phyloP scores from a whole-genome alignment of 2,797 vertebrate genomes.

The Microctenopoma stevenorrisi region DNA sequence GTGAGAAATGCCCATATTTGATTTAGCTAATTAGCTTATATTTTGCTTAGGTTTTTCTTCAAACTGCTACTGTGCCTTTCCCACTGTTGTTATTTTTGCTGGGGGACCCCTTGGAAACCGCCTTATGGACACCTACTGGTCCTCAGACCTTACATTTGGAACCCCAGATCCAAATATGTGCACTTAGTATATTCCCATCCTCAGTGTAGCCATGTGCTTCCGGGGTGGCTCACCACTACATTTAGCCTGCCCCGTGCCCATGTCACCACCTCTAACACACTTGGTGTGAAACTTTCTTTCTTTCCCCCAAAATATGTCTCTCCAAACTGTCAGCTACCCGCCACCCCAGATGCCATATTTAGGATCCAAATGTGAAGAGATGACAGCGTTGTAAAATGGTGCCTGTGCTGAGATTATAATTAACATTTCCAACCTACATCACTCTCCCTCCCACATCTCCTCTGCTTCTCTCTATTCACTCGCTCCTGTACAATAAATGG shows the following conservation, averaged over 20 bases:
- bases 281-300: constrained; percentile 53
- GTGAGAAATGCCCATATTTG: not conserved
- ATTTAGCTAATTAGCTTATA: not conserved
- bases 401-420: constrained; percentile 86
- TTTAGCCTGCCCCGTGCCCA: constrained; percentile 30
- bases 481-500: constrained; percentile 86
- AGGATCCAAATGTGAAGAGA: constrained; percentile 76
- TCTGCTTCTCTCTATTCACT: constrained; percentile 76
- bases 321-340: constrained; percentile 61
- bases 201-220: constrained; percentile 63
- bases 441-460: constrained; percentile 81
- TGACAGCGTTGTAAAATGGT: constrained; percentile 86
- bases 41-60: not conserved
- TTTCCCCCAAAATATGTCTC: constrained; percentile 46
- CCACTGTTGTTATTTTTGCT: constrained; percentile 11
- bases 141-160: constrained; percentile 45
- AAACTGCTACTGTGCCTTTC: not conserved
- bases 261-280: constrained; percentile 61
- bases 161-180: constrained; percentile 39
- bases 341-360: constrained; percentile 80
- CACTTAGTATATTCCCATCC: constrained; percentile 42
- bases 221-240: constrained; percentile 55
- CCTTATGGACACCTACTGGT: constrained; percentile 12
- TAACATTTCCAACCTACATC: constrained; percentile 89
- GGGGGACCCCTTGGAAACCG: constrained; percentile 6